Percentiles rank a stretch among this genome's conserved stretches.
phyloP scores from a whole-genome alignment of 1,140 invertebrate species.

The Asobara japonica region DNA sequence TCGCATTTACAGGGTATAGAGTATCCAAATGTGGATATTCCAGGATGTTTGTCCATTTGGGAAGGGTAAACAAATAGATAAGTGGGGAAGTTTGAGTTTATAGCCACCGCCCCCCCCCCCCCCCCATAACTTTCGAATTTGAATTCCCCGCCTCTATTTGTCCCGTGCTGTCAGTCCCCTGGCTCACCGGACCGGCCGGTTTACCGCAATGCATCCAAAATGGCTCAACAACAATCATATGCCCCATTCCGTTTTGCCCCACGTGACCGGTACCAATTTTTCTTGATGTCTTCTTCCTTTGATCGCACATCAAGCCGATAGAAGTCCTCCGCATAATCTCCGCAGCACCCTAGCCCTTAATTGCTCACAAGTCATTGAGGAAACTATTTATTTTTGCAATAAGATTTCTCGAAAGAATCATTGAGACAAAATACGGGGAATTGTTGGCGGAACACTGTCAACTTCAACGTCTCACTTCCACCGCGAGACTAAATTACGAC shows the following conservation, averaged over 20 bases:
- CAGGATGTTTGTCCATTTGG: too few species aligned
- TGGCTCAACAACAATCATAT: background rate
- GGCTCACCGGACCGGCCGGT: too few species aligned
- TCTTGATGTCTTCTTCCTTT: too few species aligned
- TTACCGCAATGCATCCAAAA: too few species aligned
- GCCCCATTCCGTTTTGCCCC: background rate
- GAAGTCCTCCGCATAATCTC: too few species aligned
- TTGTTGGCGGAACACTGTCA: background rate
- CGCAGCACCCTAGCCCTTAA: too few species aligned
- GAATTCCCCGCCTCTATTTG: background rate
- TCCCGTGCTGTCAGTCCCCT: background rate
- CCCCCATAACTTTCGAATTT: too few species aligned
- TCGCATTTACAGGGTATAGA: background rate
- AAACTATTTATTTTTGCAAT: background rate
- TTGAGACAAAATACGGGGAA: conserved; percentile 15
- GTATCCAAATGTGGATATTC: background rate
- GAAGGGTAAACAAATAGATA: too few species aligned
- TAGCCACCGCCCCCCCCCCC: too few species aligned
- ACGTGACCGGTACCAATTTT: too few species aligned
- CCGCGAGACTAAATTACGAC: conserved; percentile 30
- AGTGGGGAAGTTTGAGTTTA: too few species aligned
- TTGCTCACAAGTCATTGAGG: background rate
- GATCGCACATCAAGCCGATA: too few species aligned
- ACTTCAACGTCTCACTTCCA: background rate
- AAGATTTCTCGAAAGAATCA: background rate